Base-by-base conservation (phyloP, 2,113 vertebrate genomes). In the Phocoena phocoena region DNA sequence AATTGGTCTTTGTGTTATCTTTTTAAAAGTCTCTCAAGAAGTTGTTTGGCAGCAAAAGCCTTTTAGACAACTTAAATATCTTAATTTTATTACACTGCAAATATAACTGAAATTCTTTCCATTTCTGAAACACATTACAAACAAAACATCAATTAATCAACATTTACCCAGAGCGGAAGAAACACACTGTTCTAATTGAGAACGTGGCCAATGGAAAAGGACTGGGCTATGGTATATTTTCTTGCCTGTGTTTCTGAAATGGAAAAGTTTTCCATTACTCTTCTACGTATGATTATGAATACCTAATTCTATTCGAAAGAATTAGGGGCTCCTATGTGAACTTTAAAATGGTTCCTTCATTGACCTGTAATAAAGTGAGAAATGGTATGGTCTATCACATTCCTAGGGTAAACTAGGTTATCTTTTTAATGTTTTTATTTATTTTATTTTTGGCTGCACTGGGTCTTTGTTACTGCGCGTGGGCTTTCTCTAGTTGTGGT, bases 221-320 rank as follows among this genome's bases (percentile, higher is more conserved):
- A 81, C 92, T 97, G 90, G 50, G 74, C 91, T 97, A 96, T 12
- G 36, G 88, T 98, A 1, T 97, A 90, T 90, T 96, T 98, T 97
- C 96, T 92, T 97, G 80, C 58, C 84, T 31, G 65, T 88, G 36
- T 60, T 76, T 92, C 77, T 96, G 93, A 97, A 97, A 53, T 95
- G 90, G 90, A 74, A 96, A 97, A 90, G 82, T 0, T 2, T 97
- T 93, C 93, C 31, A 82, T 82, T 94, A 97, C 90, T 96, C 55
- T 68, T 97, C 74, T 82, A 97, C 92, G 55, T 97, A 71, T 83
- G 90, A 95, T 67, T 86, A 88, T 94, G 93, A 98, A 97, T 94
- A 97, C 93, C 80, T 97, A 97, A 98, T 98, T 98, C 81, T 94
- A 97, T 74, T 71, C 79, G 55, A 98, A 97, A 98, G 96, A 97